These are phyloP conservation scores for Tolypeutes matacus DNA, from an alignment of 2,797 vertebrate species.

Conservation along the genomic window DNA sequence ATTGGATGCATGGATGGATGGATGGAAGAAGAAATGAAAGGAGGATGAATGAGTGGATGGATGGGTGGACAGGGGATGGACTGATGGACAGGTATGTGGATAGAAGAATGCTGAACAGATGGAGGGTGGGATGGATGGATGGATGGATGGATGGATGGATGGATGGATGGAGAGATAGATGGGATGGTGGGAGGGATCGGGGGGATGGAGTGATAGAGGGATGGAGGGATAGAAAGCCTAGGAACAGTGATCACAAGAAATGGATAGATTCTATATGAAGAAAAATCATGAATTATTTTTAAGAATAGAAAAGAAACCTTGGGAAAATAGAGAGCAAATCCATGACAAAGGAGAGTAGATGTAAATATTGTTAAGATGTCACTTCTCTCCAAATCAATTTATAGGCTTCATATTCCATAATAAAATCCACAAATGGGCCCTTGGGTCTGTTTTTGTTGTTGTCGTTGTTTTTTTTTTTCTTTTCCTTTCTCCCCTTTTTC, in stretches of 20 bases:
- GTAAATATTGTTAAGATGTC: neutral
- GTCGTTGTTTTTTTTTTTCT: too few species aligned
- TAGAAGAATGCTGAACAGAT: rapidly evolving
- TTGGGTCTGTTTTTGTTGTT: neutral
- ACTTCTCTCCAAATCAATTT: neutral
- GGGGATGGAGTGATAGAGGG: rapidly evolving
- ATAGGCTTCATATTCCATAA: neutral
- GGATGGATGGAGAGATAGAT: too few species aligned
- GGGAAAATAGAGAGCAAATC: neutral
- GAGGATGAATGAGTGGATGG: neutral
- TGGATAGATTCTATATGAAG: neutral
- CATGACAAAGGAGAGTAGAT: neutral
- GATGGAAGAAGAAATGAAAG: neutral
- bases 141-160: too few species aligned
- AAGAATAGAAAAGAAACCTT: neutral
- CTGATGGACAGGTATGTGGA: rapidly evolving
- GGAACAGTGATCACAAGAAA: neutral
- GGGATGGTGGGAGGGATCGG: neutral
- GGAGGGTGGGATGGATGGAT: rapidly evolving
- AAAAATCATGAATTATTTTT: constrained; percentile 1
- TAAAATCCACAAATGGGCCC: neutral
- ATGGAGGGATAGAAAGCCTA: neutral
- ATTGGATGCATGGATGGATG: neutral
- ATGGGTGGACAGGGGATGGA: rapidly evolving
- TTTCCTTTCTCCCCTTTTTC: neutral